Conservation (phyloP, 1,140 invertebrate genomes). For the Battus philenor region DNA sequence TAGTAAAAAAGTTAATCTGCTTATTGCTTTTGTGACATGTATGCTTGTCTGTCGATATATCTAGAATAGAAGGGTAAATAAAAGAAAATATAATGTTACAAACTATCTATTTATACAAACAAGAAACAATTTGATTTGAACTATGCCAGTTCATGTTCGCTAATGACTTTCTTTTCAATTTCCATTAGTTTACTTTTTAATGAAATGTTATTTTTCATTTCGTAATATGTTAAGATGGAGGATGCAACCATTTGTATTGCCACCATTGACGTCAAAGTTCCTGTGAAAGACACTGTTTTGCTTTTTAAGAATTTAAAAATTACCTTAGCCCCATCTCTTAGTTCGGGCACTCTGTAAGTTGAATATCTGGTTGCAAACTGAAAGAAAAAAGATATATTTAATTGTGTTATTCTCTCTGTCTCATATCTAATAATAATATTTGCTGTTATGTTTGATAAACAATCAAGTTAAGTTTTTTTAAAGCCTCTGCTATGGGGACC, state of each 20-base stretch:
- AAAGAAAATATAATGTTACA: conserved; percentile 13
- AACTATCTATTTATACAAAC: conserved; percentile 32
- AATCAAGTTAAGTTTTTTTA: too few relatives aligned
- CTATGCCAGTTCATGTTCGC: conserved; percentile 19
- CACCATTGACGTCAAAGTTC: conserved; percentile 30
- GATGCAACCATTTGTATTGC: conserved; percentile 39
- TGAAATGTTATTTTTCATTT: conserved; percentile 52
- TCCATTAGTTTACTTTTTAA: conserved; percentile 44
- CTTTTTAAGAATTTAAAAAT: conserved; percentile 48
- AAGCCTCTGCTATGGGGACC: too few relatives aligned
- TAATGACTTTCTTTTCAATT: conserved; percentile 41
- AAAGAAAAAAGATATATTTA: conserved; percentile 26
- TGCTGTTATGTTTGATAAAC: too few relatives aligned
- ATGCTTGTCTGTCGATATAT: too few relatives aligned
- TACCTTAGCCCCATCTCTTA: conserved; percentile 48
- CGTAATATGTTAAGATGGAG: conserved; percentile 55
- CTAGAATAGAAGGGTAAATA: too few relatives aligned
- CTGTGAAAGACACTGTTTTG: conserved; percentile 41
- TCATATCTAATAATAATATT: too few relatives aligned
- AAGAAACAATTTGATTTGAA: conserved; percentile 17
- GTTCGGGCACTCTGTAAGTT: conserved; percentile 61
- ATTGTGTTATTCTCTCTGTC: too few relatives aligned
- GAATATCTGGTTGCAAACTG: conserved; percentile 66
- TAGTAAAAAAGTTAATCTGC: too few relatives aligned
- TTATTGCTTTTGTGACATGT: too few relatives aligned